Percentiles rank a stretch among this genome's conserved stretches.
phyloP scores from a whole-genome alignment of 2,888 invertebrate species.

The Abrostola tripartita region DNA sequence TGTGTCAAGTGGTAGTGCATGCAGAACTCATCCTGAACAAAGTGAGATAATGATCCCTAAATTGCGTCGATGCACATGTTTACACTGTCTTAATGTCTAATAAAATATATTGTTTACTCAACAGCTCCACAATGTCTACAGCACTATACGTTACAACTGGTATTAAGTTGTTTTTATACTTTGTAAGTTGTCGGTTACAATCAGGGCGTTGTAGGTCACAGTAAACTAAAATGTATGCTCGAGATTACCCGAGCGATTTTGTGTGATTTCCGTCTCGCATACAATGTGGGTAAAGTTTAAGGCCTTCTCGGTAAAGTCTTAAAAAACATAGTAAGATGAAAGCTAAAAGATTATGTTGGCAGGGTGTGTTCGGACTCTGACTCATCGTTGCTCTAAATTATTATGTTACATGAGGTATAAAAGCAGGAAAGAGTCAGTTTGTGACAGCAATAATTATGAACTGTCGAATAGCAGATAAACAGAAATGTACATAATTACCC shows the following conservation, averaged over 20 bases:
- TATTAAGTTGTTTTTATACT: constrained; percentile 26
- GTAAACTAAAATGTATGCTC: constrained; percentile 42
- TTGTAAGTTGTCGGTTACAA: constrained; percentile 35
- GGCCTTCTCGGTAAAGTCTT: constrained; percentile 38
- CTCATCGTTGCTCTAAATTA: constrained; percentile 1
- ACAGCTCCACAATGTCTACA: constrained; percentile 14
- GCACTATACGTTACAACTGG: neutral
- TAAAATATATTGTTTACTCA: neutral
- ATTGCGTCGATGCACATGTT: too few relatives aligned
- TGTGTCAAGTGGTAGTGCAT: too few relatives aligned
- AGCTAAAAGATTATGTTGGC: constrained; percentile 31
- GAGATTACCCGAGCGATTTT: constrained; percentile 35
- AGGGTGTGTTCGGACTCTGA: neutral
- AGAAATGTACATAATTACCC: too few relatives aligned
- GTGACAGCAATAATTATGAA: too few relatives aligned
- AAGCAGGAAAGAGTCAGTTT: too few relatives aligned
- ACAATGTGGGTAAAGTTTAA: constrained; percentile 29
- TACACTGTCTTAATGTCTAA: neutral
- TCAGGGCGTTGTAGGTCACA: constrained; percentile 42
- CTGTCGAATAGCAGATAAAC: too few relatives aligned
- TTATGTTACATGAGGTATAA: neutral
- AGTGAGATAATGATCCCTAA: too few relatives aligned
- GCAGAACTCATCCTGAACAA: too few relatives aligned
- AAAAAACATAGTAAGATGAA: constrained; percentile 39
- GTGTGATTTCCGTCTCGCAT: constrained; percentile 39